These are phyloP conservation scores for Eupithecia abbreviata DNA, from an alignment of 2,888 invertebrate species.

Conservation along the genomic window DNA sequence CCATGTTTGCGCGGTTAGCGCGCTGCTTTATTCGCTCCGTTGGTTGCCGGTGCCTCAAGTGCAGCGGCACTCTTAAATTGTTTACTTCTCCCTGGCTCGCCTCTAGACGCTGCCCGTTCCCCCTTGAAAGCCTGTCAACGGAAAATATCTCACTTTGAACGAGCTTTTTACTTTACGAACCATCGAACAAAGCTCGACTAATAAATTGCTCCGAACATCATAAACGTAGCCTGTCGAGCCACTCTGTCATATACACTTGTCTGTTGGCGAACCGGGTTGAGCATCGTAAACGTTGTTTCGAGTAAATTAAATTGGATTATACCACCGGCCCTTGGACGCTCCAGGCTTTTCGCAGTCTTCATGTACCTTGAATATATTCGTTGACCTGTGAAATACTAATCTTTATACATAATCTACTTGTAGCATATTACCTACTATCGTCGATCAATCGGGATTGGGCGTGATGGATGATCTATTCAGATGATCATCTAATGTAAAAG, in stretches of 20 bases:
- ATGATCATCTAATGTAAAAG: not conserved
- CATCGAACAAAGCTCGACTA: slow-evolving; percentile 42
- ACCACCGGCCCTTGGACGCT: not conserved
- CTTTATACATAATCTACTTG: not conserved
- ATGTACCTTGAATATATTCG: slow-evolving; percentile 10
- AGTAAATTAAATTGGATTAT: slow-evolving; percentile 19
- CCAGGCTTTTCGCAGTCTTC: slow-evolving; percentile 1
- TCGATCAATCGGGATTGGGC: slow-evolving; percentile 1
- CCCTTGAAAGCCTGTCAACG: slow-evolving; percentile 27
- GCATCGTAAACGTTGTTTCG: slow-evolving; percentile 9
- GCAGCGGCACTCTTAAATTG: slow-evolving; percentile 69
- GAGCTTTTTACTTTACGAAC: slow-evolving; percentile 46
- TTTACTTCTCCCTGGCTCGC: slow-evolving; percentile 65
- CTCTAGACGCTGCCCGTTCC: slow-evolving; percentile 28
- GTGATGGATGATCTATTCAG: not conserved
- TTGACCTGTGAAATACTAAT: not conserved
- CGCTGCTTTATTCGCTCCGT: slow-evolving; percentile 66
- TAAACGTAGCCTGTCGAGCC: slow-evolving; percentile 10
- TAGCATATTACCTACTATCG: not conserved
- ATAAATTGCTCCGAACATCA: slow-evolving; percentile 18
- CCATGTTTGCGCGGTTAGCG: slow-evolving; percentile 60
- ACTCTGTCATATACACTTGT: slow-evolving; percentile 14
- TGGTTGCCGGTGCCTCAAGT: slow-evolving; percentile 56
- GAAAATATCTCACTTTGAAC: slow-evolving; percentile 36
- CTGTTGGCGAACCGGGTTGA: slow-evolving; percentile 3